Evolutionary conservation across 2,113 vertebrate genomes (phyloP).

Genomic region (Triplophysa siluroides): DNA sequence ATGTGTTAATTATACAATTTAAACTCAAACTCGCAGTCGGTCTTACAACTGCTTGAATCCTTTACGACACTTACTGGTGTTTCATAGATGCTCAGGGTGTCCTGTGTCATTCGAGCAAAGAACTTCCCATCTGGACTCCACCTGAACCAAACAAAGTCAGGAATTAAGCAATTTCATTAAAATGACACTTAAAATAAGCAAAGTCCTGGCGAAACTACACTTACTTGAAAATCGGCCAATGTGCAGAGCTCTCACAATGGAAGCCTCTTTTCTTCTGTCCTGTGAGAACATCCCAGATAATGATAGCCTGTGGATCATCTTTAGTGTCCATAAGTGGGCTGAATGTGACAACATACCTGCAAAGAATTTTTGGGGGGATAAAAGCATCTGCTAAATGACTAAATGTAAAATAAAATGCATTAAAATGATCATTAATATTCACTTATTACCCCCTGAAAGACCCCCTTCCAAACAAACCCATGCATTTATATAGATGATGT

Average conservation of each 20-base stretch:
- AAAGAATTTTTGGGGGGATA: not conserved
- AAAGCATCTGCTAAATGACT: not conserved
- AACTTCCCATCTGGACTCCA: slow-evolving; percentile 99
- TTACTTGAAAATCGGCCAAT: slow-evolving; percentile 99
- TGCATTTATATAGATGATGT: slow-evolving; percentile 27
- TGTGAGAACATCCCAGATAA: slow-evolving; percentile 97
- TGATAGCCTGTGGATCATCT: slow-evolving; percentile 97
- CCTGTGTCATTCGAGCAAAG: slow-evolving; percentile 95
- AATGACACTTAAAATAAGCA: not conserved
- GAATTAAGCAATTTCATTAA: not conserved
- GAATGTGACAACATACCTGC: slow-evolving; percentile 94
- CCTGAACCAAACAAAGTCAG: slow-evolving; percentile 64
- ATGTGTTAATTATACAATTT: slow-evolving; percentile 3
- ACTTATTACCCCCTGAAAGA: no score
- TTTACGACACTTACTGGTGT: slow-evolving; percentile 84
- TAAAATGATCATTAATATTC: not conserved
- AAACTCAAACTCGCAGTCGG: no score
- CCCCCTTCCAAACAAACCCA: not conserved
- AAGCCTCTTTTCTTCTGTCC: slow-evolving; percentile 98
- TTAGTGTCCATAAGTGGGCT: slow-evolving; percentile 96
- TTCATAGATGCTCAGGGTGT: slow-evolving; percentile 97
- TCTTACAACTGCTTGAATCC: not conserved
- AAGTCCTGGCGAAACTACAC: slow-evolving; percentile 53
- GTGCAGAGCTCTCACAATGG: slow-evolving; percentile 97
- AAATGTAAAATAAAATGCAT: not conserved